Conservation (phyloP, 2,888 invertebrate genomes). For the Diarsia brunnea region DNA sequence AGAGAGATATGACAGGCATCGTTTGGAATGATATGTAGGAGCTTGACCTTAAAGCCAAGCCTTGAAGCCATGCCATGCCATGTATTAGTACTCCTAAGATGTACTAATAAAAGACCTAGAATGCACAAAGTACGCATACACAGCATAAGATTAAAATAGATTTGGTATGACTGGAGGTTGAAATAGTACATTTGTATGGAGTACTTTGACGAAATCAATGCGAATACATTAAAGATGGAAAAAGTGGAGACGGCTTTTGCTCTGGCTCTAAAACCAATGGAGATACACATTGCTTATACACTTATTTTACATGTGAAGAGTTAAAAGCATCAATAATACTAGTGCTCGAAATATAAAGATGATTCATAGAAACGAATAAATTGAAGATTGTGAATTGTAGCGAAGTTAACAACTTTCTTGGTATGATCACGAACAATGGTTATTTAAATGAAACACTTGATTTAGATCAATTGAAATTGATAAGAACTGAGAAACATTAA, state of each 20-base stretch:
- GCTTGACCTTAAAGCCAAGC: neutral
- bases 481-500: conserved; percentile 15
- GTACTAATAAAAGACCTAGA: conserved; percentile 8
- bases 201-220: neutral
- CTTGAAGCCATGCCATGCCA: neutral
- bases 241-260: neutral
- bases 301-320: neutral
- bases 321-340: conserved; percentile 8
- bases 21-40: neutral
- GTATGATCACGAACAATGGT: conserved; percentile 40
- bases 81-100: neutral
- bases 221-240: neutral
- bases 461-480: neutral
- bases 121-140: conserved; percentile 11
- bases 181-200: conserved; percentile 8
- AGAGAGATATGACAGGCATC: neutral
- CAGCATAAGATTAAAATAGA: conserved; percentile 21
- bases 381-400: neutral
- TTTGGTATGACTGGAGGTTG: conserved; percentile 6
- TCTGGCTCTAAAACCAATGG: neutral
- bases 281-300: conserved; percentile 5
- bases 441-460: conserved; percentile 8
- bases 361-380: conserved; percentile 31
- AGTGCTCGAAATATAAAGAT: conserved; percentile 13
- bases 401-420: conserved; percentile 35